phyloP scores from a whole-genome alignment of 2,797 vertebrate genomes.

The Melanotaenia pygmaea region DNA sequence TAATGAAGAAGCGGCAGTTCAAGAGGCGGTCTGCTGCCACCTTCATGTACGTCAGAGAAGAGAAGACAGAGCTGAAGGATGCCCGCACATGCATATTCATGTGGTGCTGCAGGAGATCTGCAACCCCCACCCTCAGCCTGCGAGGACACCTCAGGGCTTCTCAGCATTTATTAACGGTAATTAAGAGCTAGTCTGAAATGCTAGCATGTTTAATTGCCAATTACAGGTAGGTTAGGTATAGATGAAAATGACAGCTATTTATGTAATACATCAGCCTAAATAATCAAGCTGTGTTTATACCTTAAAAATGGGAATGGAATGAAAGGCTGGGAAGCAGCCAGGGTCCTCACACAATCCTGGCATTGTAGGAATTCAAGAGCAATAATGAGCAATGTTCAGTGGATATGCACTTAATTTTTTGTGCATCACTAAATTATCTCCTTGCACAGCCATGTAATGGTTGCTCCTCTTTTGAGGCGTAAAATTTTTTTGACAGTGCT shows the following conservation, averaged over 20 bases:
- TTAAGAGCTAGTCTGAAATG: constrained; percentile 81
- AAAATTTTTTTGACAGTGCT: constrained; percentile 82
- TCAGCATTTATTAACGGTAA: constrained; percentile 80
- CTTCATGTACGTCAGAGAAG: constrained; percentile 30
- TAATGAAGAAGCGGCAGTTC: constrained; percentile 59
- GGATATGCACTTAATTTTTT: constrained; percentile 78
- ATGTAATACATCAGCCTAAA: constrained; percentile 73
- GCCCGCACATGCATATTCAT: constrained; percentile 80
- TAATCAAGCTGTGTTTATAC: constrained; percentile 68
- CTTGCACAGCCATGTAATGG: constrained; percentile 78
- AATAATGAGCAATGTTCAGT: constrained; percentile 78
- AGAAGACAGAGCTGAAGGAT: constrained; percentile 39
- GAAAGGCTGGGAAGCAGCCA: constrained; percentile 58
- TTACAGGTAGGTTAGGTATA: constrained; percentile 79
- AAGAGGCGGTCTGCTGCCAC: constrained; percentile 51
- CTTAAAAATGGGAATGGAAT: constrained; percentile 59
- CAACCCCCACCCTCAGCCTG: constrained; percentile 41
- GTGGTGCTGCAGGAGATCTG: constrained; percentile 46
- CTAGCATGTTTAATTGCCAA: constrained; percentile 83
- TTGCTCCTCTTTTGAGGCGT: constrained; percentile 78
- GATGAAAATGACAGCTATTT: constrained; percentile 81
- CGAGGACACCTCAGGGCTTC: constrained; percentile 71
- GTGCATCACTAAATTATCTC: constrained; percentile 81
- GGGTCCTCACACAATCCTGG: constrained; percentile 45
- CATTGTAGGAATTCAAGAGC: constrained; percentile 72